Conservation (phyloP, 2,113 vertebrate genomes). For the Lethenteron camtschaticum region DNA sequence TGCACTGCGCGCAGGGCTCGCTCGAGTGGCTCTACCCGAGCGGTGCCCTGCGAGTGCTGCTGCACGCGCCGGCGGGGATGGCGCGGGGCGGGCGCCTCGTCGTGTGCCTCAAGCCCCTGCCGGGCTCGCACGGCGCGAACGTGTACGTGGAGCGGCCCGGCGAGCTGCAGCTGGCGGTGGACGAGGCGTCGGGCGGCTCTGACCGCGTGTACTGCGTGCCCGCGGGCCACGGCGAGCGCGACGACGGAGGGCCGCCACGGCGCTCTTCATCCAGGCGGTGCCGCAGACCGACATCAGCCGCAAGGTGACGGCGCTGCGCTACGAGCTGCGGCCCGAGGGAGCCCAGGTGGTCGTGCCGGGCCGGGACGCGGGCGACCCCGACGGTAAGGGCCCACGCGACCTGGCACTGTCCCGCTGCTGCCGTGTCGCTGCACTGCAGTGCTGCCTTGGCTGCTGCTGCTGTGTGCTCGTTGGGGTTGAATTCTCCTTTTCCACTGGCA, state of each 20-base stretch:
- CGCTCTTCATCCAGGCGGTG: slow-evolving; percentile 35
- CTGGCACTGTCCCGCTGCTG: too few relatives aligned
- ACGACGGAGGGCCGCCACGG: slow-evolving; percentile 28
- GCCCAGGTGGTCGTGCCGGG: too few relatives aligned
- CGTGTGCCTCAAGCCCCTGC: slow-evolving; percentile 29
- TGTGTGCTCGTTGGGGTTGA: too few relatives aligned
- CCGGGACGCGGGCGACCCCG: too few relatives aligned
- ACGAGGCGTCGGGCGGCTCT: slow-evolving; percentile 11
- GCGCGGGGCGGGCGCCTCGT: slow-evolving; percentile 11
- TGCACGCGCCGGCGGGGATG: slow-evolving; percentile 30
- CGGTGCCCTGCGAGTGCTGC: slow-evolving; percentile 24
- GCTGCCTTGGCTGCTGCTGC: too few relatives aligned
- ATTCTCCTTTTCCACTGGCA: too few relatives aligned
- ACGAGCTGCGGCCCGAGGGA: slow-evolving; percentile 22
- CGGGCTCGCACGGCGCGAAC: slow-evolving; percentile 23
- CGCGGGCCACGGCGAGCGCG: slow-evolving; percentile 11
- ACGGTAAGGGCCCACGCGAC: too few relatives aligned
- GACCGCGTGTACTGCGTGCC: slow-evolving; percentile 31
- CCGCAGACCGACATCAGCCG: slow-evolving; percentile 23
- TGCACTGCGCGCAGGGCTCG: slow-evolving; percentile 32
- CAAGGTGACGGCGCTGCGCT: slow-evolving; percentile 29
- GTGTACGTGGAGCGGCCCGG: slow-evolving; percentile 25
- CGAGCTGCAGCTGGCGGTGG: slow-evolving; percentile 23
- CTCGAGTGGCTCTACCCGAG: slow-evolving; percentile 35
- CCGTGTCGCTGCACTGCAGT: too few relatives aligned